Base-by-base conservation (phyloP, 2,888 invertebrate species). In the Peribatodes rhomboidaria region DNA sequence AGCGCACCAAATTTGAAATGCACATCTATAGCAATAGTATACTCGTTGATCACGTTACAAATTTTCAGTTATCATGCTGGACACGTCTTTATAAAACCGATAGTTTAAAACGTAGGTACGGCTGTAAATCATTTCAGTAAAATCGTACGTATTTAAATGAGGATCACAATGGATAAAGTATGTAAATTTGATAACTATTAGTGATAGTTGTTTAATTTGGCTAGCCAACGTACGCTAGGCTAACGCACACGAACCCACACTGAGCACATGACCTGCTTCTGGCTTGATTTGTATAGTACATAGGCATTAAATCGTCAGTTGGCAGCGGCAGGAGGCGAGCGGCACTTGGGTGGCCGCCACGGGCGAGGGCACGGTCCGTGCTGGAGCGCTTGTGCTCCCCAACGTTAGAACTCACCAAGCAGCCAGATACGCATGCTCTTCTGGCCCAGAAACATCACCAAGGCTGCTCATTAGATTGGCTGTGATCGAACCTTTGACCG, bases 341-440 rank as follows among this genome's bases (percentile, higher is more conserved):
- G 92, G 92, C 0, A 79, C 85, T 0, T 92, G 93, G 92, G 76
- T 82, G 3, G 72, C 85, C 0, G 81, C 83, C 1, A 74, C 88
- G 0, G 82, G 81, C 3, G 92, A 92, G 59, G 90, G 89, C 1
- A 82, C 83, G 0, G 87, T 90, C 0, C 82, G 89, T 0, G 86
- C 86, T 0, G 88, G 89, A 0, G 83, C 90, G 0, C 79, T 93
- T 1, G 77, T 93, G 8, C 70, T 97, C 56, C 92, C 94, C 13
- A 94, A 95, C 57, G 94, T 95, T 41, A 94, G 95, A 58, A 88
- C 94, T 1, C 94, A 95, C 69, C 96, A 97, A 77, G 94, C 95
- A 0, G 95, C 96, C 0, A 87, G 95, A 71, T 97, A 97, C 87
- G 94, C 95, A 37, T 97, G 97, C 82, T 94, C 95, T n/a, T 95